Evolutionary conservation across 2,797 vertebrate genomes (phyloP).

Genomic region (Pseudochaenichthys georgianus): DNA sequence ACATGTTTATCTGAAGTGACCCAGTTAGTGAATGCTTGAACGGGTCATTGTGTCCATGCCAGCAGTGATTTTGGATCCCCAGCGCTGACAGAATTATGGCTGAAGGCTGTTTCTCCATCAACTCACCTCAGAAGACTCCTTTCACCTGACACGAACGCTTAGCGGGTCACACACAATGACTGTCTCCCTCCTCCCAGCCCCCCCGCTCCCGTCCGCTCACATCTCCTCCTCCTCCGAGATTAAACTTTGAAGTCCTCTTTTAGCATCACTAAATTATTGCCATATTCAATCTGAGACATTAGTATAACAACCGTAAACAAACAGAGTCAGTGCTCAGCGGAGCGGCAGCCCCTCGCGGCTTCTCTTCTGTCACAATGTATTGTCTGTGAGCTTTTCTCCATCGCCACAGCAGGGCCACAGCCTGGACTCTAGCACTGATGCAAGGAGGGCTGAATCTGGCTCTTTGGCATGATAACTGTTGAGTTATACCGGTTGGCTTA

Average conservation of each 20-base stretch:
- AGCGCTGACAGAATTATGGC: conserved; percentile 32
- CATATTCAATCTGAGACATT: conserved; percentile 32
- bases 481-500: no score
- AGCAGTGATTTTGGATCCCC: conserved; percentile 39
- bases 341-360: conserved; percentile 5
- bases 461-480: neutral
- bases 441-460: neutral
- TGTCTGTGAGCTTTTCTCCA: conserved; percentile 2
- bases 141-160: conserved; percentile 39
- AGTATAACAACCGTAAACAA: conserved; percentile 27
- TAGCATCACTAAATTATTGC: conserved; percentile 46
- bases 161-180: conserved; percentile 31
- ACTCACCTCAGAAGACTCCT: conserved; percentile 23
- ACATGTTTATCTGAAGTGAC: conserved; percentile 38
- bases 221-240: conserved; percentile 30
- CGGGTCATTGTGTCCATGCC: conserved; percentile 45
- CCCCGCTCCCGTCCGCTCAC: conserved; percentile 10
- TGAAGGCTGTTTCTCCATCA: conserved; percentile 49
- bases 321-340: neutral
- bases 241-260: conserved; percentile 35
- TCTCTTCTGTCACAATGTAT: conserved; percentile 22
- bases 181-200: conserved; percentile 10
- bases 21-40: conserved; percentile 49
- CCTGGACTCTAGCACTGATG: neutral
- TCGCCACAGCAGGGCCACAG: neutral